Conservation (phyloP, 2,888 invertebrate genomes). For the Junonia oenone region DNA sequence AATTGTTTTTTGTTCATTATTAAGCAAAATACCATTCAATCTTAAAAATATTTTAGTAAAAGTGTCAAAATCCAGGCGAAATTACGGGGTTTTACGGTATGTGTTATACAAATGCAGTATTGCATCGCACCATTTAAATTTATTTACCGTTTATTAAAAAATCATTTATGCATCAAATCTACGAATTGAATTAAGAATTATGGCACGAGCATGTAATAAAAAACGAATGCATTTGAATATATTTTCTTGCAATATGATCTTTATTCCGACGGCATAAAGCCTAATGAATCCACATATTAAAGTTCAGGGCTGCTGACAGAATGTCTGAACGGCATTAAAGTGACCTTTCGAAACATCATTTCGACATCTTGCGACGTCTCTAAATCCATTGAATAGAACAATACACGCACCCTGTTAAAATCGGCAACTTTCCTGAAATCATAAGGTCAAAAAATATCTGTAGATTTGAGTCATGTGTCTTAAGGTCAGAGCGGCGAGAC, state of each 20-base stretch:
- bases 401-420: slow-evolving; percentile 2
- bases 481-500: neutral
- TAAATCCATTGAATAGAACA: slow-evolving; percentile 5
- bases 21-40: too few species aligned
- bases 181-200: neutral
- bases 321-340: slow-evolving; percentile 25
- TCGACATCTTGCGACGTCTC: slow-evolving; percentile 21
- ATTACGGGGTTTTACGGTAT: too few species aligned
- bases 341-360: slow-evolving; percentile 32
- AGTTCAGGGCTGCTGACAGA: slow-evolving; percentile 28
- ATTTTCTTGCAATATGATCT: neutral
- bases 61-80: too few species aligned
- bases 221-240: neutral
- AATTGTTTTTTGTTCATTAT: too few species aligned
- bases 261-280: neutral
- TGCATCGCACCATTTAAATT: neutral
- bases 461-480: neutral
- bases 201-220: neutral
- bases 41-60: too few species aligned
- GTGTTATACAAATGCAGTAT: neutral
- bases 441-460: neutral
- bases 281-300: slow-evolving; percentile 1
- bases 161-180: neutral
- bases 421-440: neutral
- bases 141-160: neutral